Conservation (phyloP, 1,140 invertebrate genomes). For the Lucilia sericata region DNA sequence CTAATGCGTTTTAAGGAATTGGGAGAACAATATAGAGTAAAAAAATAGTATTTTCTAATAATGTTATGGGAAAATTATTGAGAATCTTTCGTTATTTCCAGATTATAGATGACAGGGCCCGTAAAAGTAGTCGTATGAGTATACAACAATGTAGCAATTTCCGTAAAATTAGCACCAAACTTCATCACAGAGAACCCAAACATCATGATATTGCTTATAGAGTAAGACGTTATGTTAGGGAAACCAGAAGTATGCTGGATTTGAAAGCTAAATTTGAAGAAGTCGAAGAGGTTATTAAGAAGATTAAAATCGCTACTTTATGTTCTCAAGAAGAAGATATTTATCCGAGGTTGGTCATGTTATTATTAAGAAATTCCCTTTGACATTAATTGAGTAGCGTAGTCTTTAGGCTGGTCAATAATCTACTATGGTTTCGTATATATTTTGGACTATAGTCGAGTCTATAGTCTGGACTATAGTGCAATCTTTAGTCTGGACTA, state of each 20-base stretch:
- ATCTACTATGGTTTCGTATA: no score
- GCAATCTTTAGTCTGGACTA: no score
- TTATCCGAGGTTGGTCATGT: conserved; percentile 55
- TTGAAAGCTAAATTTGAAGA: conserved; percentile 50
- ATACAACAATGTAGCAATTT: conserved; percentile 53
- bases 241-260: conserved; percentile 61
- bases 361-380: not conserved
- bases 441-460: no score
- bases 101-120: conserved; percentile 48
- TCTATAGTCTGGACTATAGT: no score
- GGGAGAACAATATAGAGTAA: conserved; percentile 53
- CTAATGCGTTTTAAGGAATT: conserved; percentile 59
- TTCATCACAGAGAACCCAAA: not conserved
- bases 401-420: no score
- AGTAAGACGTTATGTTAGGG: conserved; percentile 59
- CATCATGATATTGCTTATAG: not conserved
- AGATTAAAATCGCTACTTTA: conserved; percentile 60
- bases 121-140: conserved; percentile 56
- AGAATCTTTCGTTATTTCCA: conserved; percentile 23
- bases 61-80: no score
- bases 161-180: conserved; percentile 45
- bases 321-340: conserved; percentile 61
- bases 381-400: no score
- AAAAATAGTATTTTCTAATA: no score
- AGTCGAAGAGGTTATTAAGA: conserved; percentile 54